Conservation (phyloP, 2,797 vertebrate species). For the Cercopithecus petaurista region DNA sequence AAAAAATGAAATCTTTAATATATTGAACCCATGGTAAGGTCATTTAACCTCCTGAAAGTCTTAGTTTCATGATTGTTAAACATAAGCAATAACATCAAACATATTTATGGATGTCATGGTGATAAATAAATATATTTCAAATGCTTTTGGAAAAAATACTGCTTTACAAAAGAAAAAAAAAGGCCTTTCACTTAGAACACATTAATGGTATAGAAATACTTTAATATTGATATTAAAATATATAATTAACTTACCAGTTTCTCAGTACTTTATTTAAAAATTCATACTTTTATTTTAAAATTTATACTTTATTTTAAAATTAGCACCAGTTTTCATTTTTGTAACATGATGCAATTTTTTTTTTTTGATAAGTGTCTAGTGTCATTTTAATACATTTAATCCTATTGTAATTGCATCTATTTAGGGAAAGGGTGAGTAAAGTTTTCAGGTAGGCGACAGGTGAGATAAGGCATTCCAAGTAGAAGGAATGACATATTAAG, state of each 20-base stretch:
- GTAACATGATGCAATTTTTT: neutral
- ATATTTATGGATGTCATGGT: neutral
- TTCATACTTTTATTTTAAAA: neutral
- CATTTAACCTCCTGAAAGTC: neutral
- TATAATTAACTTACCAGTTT: neutral
- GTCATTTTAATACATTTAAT: neutral
- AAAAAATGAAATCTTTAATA: neutral
- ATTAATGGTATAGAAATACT: neutral
- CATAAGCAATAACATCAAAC: neutral
- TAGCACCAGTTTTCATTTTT: neutral
- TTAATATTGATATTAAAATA: conserved; percentile 20
- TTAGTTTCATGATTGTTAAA: neutral
- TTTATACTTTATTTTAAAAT: neutral
- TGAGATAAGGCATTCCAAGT: neutral
- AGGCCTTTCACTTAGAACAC: neutral
- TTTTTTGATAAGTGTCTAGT: neutral
- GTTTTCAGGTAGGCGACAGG: neutral
- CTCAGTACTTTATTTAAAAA: neutral
- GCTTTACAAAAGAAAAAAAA: neutral
- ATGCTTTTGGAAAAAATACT: neutral
- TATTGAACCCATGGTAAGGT: neutral
- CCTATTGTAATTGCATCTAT: neutral
- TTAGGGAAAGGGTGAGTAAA: neutral
- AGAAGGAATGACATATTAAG: neutral
- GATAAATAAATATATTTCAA: conserved; percentile 12